Percentiles rank a stretch among this genome's conserved stretches.
These are phyloP conservation scores for Lepidotrigona ventralis DNA, from an alignment of 1,140 invertebrate genomes.

Conservation along the genomic window DNA sequence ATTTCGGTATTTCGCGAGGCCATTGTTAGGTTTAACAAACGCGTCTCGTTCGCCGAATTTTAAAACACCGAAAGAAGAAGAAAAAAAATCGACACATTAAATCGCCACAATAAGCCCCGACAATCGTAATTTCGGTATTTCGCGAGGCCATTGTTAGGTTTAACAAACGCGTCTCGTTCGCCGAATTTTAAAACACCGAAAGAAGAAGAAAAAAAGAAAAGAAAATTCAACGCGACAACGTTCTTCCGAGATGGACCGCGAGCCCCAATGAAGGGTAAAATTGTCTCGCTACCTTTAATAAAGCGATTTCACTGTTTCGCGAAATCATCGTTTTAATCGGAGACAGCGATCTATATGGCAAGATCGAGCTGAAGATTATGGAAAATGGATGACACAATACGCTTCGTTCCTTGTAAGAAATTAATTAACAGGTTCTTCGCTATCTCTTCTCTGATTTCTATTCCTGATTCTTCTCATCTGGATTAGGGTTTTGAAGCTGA, in stretches of 20 bases:
- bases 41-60: background rate
- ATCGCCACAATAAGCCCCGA: background rate
- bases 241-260: background rate
- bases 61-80: background rate
- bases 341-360: background rate
- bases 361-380: background rate
- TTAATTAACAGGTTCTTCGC: background rate
- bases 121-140: constrained; percentile 8
- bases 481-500: background rate
- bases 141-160: background rate
- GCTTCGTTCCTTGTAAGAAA: background rate
- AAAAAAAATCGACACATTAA: constrained; percentile 8
- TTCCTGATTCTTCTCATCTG: background rate
- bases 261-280: background rate
- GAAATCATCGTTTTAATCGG: background rate
- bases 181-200: background rate
- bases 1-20: constrained; percentile 6
- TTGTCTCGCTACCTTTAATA: background rate
- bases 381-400: background rate
- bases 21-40: background rate
- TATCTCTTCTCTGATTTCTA: background rate
- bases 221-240: background rate
- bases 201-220: background rate
- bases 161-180: background rate
- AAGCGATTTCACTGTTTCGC: background rate